A percentile compares a stretch with the other conserved stretches of the same genome.
phyloP scores from a whole-genome alignment of 2,797 vertebrate species.

The Enteromius trimaculatus region DNA sequence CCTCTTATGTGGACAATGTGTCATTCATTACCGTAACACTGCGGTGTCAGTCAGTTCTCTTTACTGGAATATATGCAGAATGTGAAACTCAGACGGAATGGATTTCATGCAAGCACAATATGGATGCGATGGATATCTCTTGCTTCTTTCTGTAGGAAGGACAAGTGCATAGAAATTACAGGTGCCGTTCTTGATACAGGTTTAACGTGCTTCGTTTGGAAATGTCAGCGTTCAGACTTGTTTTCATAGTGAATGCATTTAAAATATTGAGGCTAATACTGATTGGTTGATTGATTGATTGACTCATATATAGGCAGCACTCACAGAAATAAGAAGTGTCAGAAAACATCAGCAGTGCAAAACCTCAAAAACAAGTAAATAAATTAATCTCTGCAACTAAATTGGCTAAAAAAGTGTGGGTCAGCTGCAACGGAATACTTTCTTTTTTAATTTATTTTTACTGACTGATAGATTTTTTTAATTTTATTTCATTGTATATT shows the following conservation, averaged over 20 bases:
- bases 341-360: not conserved
- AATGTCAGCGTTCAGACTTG: not conserved
- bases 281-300: not conserved
- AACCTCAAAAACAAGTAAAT: not conserved
- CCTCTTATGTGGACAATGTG: conserved; percentile 71
- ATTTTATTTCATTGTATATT: too few species aligned
- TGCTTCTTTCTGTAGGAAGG: not conserved
- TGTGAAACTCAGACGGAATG: conserved; percentile 11
- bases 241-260: not conserved
- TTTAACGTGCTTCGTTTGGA: not conserved
- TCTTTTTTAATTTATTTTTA: too few species aligned
- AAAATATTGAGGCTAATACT: not conserved
- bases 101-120: conserved; percentile 17
- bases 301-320: not conserved
- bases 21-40: conserved; percentile 62
- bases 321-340: not conserved
- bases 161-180: not conserved
- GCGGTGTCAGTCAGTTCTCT: conserved; percentile 56
- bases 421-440: too few species aligned
- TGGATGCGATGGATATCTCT: conserved; percentile 5
- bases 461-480: too few species aligned
- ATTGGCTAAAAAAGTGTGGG: not conserved
- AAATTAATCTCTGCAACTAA: not conserved
- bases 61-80: conserved; percentile 60
- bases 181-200: not conserved